Percentiles rank a stretch among this genome's conserved stretches.
These are phyloP conservation scores for Spatula versicolor DNA, from an alignment of 2,797 vertebrate species.

Conservation along the genomic window DNA sequence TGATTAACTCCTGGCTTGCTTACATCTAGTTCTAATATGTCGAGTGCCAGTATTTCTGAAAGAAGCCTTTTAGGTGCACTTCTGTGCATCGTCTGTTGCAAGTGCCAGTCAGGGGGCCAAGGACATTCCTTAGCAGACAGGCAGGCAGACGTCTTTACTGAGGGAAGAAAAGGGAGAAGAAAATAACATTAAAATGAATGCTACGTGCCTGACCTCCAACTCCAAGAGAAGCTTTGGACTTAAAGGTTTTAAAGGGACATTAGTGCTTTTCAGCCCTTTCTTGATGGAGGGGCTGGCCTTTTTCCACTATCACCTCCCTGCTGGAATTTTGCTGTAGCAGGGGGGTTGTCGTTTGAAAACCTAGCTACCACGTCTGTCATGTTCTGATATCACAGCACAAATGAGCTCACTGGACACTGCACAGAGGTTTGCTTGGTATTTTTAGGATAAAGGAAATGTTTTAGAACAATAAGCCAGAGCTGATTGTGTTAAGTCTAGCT, in stretches of 20 bases:
- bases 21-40: not conserved
- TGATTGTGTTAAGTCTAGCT: not conserved
- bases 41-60: not conserved
- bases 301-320: not conserved
- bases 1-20: constrained; percentile 20
- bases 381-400: not conserved
- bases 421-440: not conserved
- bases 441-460: not conserved
- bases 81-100: not conserved
- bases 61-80: not conserved
- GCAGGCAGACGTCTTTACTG: not conserved
- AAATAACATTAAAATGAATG: not conserved
- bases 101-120: not conserved
- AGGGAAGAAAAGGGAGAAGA: not conserved
- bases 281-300: not conserved
- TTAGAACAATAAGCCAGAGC: not conserved
- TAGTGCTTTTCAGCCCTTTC: not conserved
- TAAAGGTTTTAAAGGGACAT: not conserved
- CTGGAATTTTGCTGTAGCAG: not conserved
- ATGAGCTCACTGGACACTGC: not conserved
- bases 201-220: not conserved
- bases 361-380: rapidly evolving
- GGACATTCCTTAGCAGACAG: not conserved
- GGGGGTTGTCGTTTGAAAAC: not conserved
- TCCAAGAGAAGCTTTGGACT: not conserved